Base-by-base conservation (phyloP, 2,113 vertebrate genomes). In the Myrmophylax atrothorax region DNA sequence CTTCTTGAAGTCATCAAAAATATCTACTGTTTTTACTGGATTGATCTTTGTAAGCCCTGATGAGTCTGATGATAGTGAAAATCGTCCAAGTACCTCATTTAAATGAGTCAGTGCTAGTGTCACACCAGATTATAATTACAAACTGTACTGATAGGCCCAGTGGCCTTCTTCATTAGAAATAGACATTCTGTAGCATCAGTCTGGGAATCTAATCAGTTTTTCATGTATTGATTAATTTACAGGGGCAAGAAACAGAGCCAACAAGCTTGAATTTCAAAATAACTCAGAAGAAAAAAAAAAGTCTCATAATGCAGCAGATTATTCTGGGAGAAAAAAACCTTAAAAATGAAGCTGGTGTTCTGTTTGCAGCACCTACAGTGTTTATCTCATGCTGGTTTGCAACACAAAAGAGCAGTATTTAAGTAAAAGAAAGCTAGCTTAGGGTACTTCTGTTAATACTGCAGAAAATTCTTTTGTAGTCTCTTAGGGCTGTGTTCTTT, bases 371-470 rank as follows among this genome's bases (percentile, higher is more conserved):
- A 68, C 20, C 33, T 55, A 29, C 2, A 47, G 17, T 40, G 35
- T 66, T 91, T 78, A 18, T 82, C 9, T 87, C 23, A 33, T 38
- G 25, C 8, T 82, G 40, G 3, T 75, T 70, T 93, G 35, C 52
- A 68, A 35, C 14, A 81, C 0, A 2, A 40, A 73, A 70, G 42
- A 63, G 2, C 16, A 70, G 3, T 55, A 59, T 81, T 89, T 70
- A 75, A 55, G 31, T 55, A 67, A 78, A 89, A 93, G 6, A 78
- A 89, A 93, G 6, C 23, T 84, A 38, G 17, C 1, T 89, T 84
- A 24, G 8, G 33, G 82, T 56, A 13, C 8, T 38, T 14, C 22
- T 0, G 0, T 50, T 58, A 89, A 33, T 55, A 29, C 7, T 9
- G 8, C 6, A 63, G 60, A 9, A 22, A 37, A 22, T 42, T 47